Evolutionary conservation across 2,888 invertebrate genomes (phyloP).

Genomic region (Fragum sueziense): DNA sequence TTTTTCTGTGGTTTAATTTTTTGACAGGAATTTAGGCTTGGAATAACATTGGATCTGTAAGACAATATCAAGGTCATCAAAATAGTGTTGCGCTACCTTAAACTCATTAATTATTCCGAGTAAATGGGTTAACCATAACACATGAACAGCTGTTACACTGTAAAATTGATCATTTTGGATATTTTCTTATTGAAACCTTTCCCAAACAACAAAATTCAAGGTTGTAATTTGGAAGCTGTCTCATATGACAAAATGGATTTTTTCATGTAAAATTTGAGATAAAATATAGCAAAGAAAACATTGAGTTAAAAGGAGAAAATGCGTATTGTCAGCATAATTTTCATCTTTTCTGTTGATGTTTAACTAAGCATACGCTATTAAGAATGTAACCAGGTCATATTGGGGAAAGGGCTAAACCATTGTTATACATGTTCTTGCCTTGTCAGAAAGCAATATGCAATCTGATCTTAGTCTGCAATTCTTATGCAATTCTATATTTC

Average conservation of each 20-base stretch:
- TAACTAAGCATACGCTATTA: not conserved
- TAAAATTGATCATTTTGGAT: not conserved
- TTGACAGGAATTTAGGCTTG: too few relatives aligned
- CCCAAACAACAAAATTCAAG: not conserved
- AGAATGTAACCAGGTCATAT: too few relatives aligned
- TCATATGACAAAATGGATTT: not conserved
- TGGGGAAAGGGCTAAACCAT: too few relatives aligned
- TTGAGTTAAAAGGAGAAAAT: slow-evolving; percentile 4
- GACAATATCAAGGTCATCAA: too few relatives aligned
- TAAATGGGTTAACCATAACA: too few relatives aligned
- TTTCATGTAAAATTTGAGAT: not conserved
- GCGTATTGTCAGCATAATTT: not conserved
- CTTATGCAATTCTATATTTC: not conserved
- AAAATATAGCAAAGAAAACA: not conserved
- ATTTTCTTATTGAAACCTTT: not conserved
- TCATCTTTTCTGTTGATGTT: not conserved
- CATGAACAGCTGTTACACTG: too few relatives aligned
- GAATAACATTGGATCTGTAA: too few relatives aligned
- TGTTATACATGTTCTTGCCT: not conserved
- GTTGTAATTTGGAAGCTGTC: not conserved
- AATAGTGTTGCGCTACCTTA: too few relatives aligned
- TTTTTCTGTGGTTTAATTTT: too few relatives aligned
- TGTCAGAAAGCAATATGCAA: not conserved
- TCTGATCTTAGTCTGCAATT: not conserved
- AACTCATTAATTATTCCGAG: too few relatives aligned